Evolutionary conservation across 1,140 invertebrate genomes (phyloP), one percentile per base, ranked within the genome.

Genomic region (Tetranychus urticae): DNA sequence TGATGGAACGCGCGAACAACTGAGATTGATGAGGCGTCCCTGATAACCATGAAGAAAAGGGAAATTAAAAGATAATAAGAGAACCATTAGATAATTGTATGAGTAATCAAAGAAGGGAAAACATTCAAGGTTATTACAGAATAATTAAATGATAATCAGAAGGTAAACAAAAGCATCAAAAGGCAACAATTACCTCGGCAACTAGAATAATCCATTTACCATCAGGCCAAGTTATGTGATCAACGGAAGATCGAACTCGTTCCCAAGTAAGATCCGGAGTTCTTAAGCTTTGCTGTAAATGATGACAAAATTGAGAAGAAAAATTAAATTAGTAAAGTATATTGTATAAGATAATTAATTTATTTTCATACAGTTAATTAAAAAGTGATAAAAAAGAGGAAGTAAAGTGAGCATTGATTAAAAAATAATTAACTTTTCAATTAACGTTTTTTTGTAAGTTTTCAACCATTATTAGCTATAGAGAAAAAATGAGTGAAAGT

Each of bases 201-300:
- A 97, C 75, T 45, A 97, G 76, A 56, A 97, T 86, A 47, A 77
- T 74, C 57, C 72, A 67, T 65, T 73, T 73, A 33, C 71, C 70
- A 67, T 70, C 69, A 14, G 73, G 73, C 71, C 75, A 77, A 59
- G 75, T 76, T 48, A 77, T 73, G 65, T 77, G 75, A 63, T 77
- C 91, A 48, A 97, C 91, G 77, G 96, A 90, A 31, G 89, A 92
- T 58, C 92, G 78, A 23, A 97, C 90, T 73, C 91, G 88, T 75
- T 97, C 92, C 91, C 92, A 96, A 57, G 88, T 88, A 64, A 97
- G 73, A 68, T 96, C 91, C 0, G 88, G 86, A 31, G 89, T 94
- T 62, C 88, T 76, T 61, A 97, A 74, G 69, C 88, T 88, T 72
- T 90, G 88, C 85, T 86, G 71, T 67, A 77, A 69, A 14, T 74